Base-by-base conservation (phyloP, 1,140 invertebrate genomes). In the Drosophila funebris region DNA sequence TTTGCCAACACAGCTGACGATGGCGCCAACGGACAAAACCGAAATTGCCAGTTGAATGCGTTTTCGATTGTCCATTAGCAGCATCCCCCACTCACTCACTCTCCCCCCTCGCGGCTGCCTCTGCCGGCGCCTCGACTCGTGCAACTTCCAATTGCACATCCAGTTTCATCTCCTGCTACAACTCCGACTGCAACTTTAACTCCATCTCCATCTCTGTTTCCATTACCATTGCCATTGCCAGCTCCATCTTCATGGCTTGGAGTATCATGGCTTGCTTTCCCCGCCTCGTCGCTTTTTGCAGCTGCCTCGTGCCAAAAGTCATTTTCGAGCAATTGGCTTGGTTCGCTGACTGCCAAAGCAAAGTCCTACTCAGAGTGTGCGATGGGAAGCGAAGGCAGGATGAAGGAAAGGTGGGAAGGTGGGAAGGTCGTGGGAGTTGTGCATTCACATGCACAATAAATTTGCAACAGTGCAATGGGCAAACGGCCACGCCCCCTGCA, bases 21-120 rank as follows among this genome's bases (percentile, higher is more conserved):
- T 52, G 61, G 68, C 74, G 81, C 73, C 73, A 69, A 22, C 43
- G 61, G 69, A 50, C 54, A 69, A 80, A 79, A 76, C 78, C 78
- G 43, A 82, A 87, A 88, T 87, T 87, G 78, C 78, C 83, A 88
- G 83, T 79, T 83, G 74, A 87, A 87, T 88, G 83, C 83, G 75
- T 87, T 87, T 88, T 87, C 83, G 83, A 87, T 87, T 87, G 83
- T 88, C 83, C 83, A 87, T 87, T 87, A 83, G 78, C 78, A 88
- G 75, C 61, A 54, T 48, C 50, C 41, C 31, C 16, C 57, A 58
- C 56, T 5, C 31, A 36, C 16, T n/a, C 48, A 41, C 1, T 9
- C 24, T 11, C 46, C 43, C 52, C 33, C 16, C 57, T 54, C 46
- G 8, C 36, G n/a, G 22, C 22, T 24, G 24, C 14, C 27, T n/a